Conservation (phyloP, 2,113 vertebrate species). For the Shinisaurus crocodilurus region DNA sequence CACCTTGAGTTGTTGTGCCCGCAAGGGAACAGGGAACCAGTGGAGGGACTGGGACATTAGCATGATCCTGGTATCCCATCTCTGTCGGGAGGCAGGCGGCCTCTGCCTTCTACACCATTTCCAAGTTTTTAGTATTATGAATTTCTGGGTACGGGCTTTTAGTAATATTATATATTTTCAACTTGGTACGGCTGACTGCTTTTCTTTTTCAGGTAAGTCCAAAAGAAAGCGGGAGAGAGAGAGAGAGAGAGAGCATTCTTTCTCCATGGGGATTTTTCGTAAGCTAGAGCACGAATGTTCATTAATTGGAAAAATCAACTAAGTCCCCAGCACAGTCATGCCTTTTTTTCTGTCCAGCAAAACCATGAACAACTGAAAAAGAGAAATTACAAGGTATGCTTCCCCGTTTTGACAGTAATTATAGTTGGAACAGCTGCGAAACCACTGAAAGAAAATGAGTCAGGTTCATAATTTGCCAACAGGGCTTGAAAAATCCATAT, state of each 20-base stretch:
- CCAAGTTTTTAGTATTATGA: not conserved
- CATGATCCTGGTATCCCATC: not conserved
- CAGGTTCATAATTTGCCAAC: constrained; percentile 37
- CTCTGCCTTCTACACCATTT: not conserved
- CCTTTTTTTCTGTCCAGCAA: constrained; percentile 5
- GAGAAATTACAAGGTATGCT: constrained; percentile 33
- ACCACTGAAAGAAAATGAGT: constrained; percentile 39
- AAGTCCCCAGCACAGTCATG: constrained; percentile 5
- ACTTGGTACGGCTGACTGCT: not conserved
- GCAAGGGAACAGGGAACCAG: not conserved
- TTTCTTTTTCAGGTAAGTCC: constrained; percentile 1
- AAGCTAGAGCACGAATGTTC: not conserved
- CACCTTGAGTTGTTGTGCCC: not conserved
- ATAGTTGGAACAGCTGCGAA: constrained; percentile 36
- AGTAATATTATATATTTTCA: not conserved
- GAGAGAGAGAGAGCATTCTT: not conserved
- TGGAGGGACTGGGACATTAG: not conserved
- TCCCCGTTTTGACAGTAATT: constrained; percentile 32
- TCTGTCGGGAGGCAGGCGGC: not conserved
- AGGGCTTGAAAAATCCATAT: constrained; percentile 12
- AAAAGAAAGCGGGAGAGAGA: not conserved
- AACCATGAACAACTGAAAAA: constrained; percentile 29
- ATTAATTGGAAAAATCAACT: constrained; percentile 20
- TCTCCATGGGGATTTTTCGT: not conserved
- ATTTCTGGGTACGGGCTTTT: not conserved